These are phyloP conservation scores for Ommatoiulus sabulosus DNA, from an alignment of 2,888 invertebrate species.

Conservation along the genomic window DNA sequence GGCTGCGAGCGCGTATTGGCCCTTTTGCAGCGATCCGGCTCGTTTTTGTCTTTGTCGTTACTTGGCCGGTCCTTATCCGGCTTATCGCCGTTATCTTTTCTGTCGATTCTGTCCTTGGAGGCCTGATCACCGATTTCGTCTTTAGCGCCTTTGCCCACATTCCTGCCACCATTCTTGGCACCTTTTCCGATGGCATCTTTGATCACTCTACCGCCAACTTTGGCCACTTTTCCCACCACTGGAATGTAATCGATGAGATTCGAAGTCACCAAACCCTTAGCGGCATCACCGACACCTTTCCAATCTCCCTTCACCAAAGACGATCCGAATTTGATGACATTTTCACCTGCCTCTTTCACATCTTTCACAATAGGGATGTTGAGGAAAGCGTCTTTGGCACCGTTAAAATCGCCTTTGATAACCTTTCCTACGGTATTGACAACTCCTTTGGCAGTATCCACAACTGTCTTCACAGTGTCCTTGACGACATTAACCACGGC, in stretches of 20 bases:
- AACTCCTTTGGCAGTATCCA: background rate
- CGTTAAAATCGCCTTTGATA: background rate
- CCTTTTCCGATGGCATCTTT: background rate
- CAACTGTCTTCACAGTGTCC: background rate
- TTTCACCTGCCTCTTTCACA: background rate
- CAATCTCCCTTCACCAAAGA: background rate
- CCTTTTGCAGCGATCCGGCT: background rate
- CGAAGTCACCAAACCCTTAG: background rate
- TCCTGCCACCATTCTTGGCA: background rate
- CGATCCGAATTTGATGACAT: background rate
- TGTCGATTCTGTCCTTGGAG: background rate
- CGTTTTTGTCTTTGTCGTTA: background rate
- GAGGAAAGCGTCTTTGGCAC: background rate
- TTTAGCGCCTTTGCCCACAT: background rate
- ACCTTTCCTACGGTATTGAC: background rate
- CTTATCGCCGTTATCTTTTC: background rate
- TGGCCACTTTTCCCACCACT: background rate
- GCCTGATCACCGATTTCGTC: background rate
- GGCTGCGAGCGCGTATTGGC: background rate
- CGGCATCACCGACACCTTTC: background rate
- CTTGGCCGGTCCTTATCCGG: background rate
- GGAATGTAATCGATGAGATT: background rate
- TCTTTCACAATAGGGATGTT: background rate
- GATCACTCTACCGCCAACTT: background rate
- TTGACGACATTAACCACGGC: background rate